These are phyloP conservation scores for Brassicogethes aeneus DNA, from an alignment of 2,888 invertebrate genomes.

Conservation along the genomic window DNA sequence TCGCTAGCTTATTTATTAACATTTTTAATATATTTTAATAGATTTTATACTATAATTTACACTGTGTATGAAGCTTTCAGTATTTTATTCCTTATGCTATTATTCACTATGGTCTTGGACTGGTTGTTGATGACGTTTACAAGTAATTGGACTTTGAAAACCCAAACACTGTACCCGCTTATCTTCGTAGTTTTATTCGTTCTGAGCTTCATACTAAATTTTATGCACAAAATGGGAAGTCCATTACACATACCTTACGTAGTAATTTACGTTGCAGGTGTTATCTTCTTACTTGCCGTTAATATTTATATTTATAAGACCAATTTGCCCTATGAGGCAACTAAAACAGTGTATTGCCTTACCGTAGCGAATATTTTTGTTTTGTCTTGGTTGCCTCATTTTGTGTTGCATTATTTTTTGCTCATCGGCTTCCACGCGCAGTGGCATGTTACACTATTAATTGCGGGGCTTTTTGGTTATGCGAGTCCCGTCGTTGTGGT, in stretches of 20 bases:
- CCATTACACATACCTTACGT: not conserved
- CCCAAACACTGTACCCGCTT: not conserved
- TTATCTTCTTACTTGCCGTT: too few relatives aligned
- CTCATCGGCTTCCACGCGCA: too few relatives aligned
- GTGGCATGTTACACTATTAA: conserved; percentile 6
- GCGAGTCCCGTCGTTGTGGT: conserved; percentile 12
- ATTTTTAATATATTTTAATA: too few relatives aligned
- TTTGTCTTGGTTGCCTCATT: conserved; percentile 10
- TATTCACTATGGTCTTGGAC: not conserved
- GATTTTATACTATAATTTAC: too few relatives aligned
- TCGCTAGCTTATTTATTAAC: too few relatives aligned
- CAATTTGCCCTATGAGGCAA: not conserved
- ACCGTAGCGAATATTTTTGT: conserved; percentile 10
- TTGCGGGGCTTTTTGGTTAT: conserved; percentile 9
- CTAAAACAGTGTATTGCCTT: not conserved
- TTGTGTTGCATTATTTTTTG: conserved; percentile 4
- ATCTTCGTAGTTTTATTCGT: not conserved
- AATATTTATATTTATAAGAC: not conserved
- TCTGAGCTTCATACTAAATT: not conserved
- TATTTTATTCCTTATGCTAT: too few relatives aligned
- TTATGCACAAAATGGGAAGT: not conserved
- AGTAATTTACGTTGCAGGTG: not conserved
- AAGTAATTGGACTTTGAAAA: not conserved
- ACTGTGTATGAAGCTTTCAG: too few relatives aligned
- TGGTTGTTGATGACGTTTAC: not conserved